Evolutionary conservation across 1,140 invertebrate species (phyloP).

Genomic region (Cepaea nemoralis): DNA sequence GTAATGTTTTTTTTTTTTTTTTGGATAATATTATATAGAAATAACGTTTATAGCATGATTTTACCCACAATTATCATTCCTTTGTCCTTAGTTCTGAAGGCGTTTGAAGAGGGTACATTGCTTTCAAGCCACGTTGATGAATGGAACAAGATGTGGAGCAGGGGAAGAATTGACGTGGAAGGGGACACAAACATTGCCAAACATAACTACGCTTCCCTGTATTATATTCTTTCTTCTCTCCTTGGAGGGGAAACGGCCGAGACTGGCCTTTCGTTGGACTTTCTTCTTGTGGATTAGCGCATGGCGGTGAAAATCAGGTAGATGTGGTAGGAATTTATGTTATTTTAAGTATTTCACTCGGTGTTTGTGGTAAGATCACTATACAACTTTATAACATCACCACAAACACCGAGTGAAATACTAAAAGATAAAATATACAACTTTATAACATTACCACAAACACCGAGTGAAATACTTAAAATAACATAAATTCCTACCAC

Average conservation of each 20-base stretch:
- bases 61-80: neutral
- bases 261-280: conserved; percentile 63
- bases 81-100: neutral
- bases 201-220: conserved; percentile 66
- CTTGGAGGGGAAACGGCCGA: conserved; percentile 51
- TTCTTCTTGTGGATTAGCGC: conserved; percentile 63
- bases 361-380: too few species aligned
- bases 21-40: too few species aligned
- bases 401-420: too few species aligned
- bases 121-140: conserved; percentile 50
- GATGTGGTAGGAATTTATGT: too few species aligned
- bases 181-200: conserved; percentile 63
- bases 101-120: conserved; percentile 43
- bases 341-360: too few species aligned
- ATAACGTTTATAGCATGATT: too few species aligned
- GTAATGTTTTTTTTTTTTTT: too few species aligned
- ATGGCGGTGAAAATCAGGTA: conserved; percentile 52
- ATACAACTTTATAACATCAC: too few species aligned
- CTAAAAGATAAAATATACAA: too few species aligned
- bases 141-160: conserved; percentile 61
- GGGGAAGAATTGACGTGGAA: conserved; percentile 61
- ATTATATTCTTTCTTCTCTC: conserved; percentile 72
- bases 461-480: too few species aligned
- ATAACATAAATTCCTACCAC: too few species aligned
- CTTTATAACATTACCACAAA: too few species aligned